phyloP scores from a whole-genome alignment of 2,113 vertebrate species.

The Sebastes fasciatus region DNA sequence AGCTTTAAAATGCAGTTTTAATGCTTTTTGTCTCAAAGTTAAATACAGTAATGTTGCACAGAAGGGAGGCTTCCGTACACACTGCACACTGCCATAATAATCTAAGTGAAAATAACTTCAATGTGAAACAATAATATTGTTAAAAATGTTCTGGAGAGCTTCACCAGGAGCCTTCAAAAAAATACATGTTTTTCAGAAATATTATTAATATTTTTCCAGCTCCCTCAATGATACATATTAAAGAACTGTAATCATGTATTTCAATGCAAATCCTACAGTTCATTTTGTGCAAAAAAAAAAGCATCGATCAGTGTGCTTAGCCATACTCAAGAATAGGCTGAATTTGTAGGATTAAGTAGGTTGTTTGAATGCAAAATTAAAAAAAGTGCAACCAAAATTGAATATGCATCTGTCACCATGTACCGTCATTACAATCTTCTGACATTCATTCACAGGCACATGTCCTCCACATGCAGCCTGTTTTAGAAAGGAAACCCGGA shows the following conservation, averaged over 20 bases:
- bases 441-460: not conserved
- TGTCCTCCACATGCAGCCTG: constrained; percentile 32
- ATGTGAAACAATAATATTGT: not conserved
- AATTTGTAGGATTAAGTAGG: not conserved
- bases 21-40: constrained; percentile 22
- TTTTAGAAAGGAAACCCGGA: constrained; percentile 20
- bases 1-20: constrained; percentile 46
- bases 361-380: constrained; percentile 33
- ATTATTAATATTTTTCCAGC: constrained; percentile 2
- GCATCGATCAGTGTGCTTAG: not conserved
- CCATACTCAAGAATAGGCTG: not conserved
- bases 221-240: not conserved
- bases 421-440: constrained; percentile 27
- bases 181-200: not conserved
- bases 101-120: not conserved
- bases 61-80: not conserved
- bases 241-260: constrained; percentile 11
- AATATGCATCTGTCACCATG: constrained; percentile 39
- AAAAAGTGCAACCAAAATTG: not conserved
- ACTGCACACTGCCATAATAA: not conserved
- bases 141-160: not conserved
- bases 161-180: not conserved
- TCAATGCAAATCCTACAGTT: not conserved
- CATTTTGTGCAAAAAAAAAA: constrained; percentile 18
- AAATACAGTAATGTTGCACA: constrained; percentile 16